A percentile compares a stretch with the other conserved stretches of the same genome.
phyloP scores from a whole-genome alignment of 2,113 vertebrate genomes.

The Tringa solitaria region DNA sequence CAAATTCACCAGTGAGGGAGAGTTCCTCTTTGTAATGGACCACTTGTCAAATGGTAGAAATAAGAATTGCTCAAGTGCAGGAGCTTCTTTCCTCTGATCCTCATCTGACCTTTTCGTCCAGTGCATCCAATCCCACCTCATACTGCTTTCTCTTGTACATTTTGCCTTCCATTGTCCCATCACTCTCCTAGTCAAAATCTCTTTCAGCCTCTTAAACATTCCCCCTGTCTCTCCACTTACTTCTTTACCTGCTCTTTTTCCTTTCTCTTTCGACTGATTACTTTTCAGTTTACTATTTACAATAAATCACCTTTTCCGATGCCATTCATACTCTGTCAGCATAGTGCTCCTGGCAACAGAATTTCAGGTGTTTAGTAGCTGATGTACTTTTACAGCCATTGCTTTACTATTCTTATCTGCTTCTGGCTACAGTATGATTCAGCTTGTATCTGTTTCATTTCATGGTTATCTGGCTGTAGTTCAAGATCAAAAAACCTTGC shows the following conservation, averaged over 20 bases:
- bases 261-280: not conserved
- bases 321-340: not conserved
- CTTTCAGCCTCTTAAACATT: not conserved
- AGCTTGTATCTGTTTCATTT: not conserved
- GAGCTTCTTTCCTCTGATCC: not conserved
- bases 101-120: not conserved
- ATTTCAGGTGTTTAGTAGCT: not conserved
- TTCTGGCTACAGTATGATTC: not conserved
- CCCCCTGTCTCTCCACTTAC: not conserved
- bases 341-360: not conserved
- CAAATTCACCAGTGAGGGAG: not conserved
- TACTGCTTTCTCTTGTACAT: not conserved
- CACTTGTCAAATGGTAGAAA: not conserved
- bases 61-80: not conserved
- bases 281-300: not conserved
- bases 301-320: not conserved
- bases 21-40: not conserved
- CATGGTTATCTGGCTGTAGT: not conserved
- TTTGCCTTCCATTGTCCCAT: not conserved
- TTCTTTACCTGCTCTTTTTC: not conserved
- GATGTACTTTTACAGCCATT: not conserved
- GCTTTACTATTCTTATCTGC: not conserved
- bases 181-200: not conserved
- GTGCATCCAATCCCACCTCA: not conserved
- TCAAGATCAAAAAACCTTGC: not conserved